These are phyloP conservation scores for Lasius platythorax DNA, from an alignment of 2,888 invertebrate genomes.

Conservation along the genomic window DNA sequence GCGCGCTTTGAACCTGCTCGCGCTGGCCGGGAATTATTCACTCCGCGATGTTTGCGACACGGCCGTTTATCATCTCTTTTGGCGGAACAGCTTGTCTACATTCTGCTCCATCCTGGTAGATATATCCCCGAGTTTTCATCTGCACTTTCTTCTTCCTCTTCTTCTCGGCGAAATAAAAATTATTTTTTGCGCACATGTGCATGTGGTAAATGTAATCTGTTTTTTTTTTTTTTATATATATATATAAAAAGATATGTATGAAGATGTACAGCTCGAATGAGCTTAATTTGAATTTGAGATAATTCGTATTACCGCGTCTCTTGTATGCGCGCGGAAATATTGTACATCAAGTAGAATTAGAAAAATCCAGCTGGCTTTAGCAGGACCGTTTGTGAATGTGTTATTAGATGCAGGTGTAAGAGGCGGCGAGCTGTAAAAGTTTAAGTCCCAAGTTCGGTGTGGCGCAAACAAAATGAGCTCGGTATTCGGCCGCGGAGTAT, in stretches of 20 bases:
- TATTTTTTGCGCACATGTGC: neutral
- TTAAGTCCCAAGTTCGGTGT: constrained; percentile 42
- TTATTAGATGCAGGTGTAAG: constrained; percentile 13
- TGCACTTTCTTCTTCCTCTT: neutral
- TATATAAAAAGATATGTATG: neutral
- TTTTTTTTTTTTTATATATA: too few relatives aligned
- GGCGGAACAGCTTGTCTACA: constrained; percentile 17
- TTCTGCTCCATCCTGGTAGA: neutral
- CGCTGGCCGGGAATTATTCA: constrained; percentile 18
- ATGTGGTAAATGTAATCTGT: neutral
- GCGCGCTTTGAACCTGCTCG: constrained; percentile 6
- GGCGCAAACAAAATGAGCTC: constrained; percentile 58
- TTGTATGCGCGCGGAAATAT: neutral
- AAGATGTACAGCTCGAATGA: neutral
- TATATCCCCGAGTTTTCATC: constrained; percentile 8
- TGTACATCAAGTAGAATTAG: neutral
- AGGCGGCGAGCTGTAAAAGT: neutral
- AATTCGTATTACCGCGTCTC: neutral
- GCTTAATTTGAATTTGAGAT: neutral
- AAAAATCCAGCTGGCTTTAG: neutral
- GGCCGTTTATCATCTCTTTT: constrained; percentile 27
- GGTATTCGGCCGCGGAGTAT: constrained; percentile 23
- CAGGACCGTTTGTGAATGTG: neutral
- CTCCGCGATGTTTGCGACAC: constrained; percentile 11
- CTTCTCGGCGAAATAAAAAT: neutral